Evolutionary conservation across 2,797 vertebrate genomes (phyloP), one percentile per base, ranked within the genome.

Genomic region (Hyperoplus immaculatus): DNA sequence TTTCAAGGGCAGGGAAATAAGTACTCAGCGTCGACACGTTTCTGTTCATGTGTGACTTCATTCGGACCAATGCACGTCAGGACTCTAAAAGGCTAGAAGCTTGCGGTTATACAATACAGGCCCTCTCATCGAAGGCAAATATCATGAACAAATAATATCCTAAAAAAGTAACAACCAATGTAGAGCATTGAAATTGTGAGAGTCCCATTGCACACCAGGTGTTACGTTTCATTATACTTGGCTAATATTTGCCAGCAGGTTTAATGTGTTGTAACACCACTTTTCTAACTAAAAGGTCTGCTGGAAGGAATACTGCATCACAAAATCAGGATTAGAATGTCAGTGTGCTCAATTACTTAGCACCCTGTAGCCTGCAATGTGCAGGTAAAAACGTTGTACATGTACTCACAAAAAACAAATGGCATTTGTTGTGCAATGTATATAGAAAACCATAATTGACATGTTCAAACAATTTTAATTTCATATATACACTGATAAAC

Each of bases 1-100:
- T 71, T 29, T 61, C 18, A 72, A 43, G 43, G 62, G 55, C 29
- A 29, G 21, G 69, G 8, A 77, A 83, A 64, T 58, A 75, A 80
- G 54, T 50, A 64, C 41, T 62, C 5, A 8, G 18, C 71, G 58
- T 77, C 12, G 10, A 77, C 54, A 80, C 21, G 16, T 53, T 11
- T n/a, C 72, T 29, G 8, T 74, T 69, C 47, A 76, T 57, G 46
- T 62, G 36, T 68, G 49, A 64, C 50, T 80, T 73, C 39, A 63
- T 29, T 59, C 29, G 42, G 49, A 41, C 13, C 49, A 69, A 13
- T 66, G 57, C 57, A 50, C 55, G 51, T 43, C 59, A n/a, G 53
- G 6, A 38, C 41, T 84, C 11, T 47, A 51, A 61, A 29, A 56
- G 3, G 49, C 55, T 59, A 29, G 11, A 50, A 8, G 21, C 39